These are phyloP conservation scores for Leptobrachium leishanense DNA, from an alignment of 2,113 vertebrate genomes.

Conservation along the genomic window DNA sequence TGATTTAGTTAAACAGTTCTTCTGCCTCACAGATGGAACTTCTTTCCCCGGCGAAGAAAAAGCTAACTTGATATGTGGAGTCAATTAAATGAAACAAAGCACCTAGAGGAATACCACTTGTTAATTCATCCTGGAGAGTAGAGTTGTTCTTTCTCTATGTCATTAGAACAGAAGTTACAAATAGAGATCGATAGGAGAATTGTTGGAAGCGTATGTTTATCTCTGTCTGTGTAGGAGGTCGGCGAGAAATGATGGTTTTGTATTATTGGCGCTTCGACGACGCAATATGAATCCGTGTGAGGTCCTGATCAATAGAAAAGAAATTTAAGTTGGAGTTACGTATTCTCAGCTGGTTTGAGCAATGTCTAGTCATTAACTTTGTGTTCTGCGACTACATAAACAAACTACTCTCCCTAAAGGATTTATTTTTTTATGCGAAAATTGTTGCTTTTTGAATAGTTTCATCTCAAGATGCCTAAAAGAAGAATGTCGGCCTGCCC, in stretches of 20 bases:
- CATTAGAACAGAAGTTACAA: background rate
- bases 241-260: background rate
- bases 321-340: background rate
- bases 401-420: background rate
- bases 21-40: background rate
- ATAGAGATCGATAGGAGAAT: background rate
- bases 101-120: background rate
- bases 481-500: too few species aligned
- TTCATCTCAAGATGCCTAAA: too few species aligned
- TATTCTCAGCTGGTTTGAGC: background rate
- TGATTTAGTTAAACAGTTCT: background rate
- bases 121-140: constrained; percentile 1
- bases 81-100: constrained; percentile 1
- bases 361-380: background rate
- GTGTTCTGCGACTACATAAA: too few species aligned
- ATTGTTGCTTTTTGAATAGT: background rate
- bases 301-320: background rate
- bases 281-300: background rate
- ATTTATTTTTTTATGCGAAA: background rate
- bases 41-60: background rate
- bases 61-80: constrained; percentile 1
- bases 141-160: background rate
- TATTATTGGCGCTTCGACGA: background rate
- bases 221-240: background rate
- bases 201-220: constrained; percentile 1